Conservation (phyloP, 92 coral and sea anemone species). For the Pocillopora grandis region DNA sequence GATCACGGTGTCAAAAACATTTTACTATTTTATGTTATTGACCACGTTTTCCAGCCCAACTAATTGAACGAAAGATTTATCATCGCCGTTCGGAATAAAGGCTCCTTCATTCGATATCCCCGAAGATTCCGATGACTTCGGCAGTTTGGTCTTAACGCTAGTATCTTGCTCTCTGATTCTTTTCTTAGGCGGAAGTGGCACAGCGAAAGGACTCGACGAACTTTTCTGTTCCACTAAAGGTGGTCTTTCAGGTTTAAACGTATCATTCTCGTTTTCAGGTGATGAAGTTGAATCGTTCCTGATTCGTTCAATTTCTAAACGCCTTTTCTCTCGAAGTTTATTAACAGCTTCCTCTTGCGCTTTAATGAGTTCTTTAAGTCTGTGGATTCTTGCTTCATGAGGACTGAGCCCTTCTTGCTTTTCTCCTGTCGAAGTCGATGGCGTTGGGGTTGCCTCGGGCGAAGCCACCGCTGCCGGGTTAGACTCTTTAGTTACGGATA, state of each 20-base stretch:
- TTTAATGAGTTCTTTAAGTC: conserved; percentile 81
- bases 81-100: conserved; percentile 86
- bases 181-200: conserved; percentile 84
- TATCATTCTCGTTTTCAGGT: conserved; percentile 4
- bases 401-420: conserved; percentile 62
- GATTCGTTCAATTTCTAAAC: conserved; percentile 68
- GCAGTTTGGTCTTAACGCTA: conserved; percentile 12
- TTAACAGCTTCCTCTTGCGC: conserved; percentile 85
- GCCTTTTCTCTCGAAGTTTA: conserved; percentile 75
- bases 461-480: conserved; percentile 4
- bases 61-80: conserved; percentile 75
- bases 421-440: conserved; percentile 5
- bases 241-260: conserved; percentile 4
- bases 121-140: conserved; percentile 42
- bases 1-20: background rate
- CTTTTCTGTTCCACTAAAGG: conserved; percentile 18
- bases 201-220: conserved; percentile 61
- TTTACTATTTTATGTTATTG: conserved; percentile 40
- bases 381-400: conserved; percentile 83
- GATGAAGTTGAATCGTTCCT: conserved; percentile 36
- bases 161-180: conserved; percentile 22
- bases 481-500: background rate
- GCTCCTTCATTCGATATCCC: conserved; percentile 50
- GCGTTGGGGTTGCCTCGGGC: conserved; percentile 12
- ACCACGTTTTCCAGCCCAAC: conserved; percentile 95